Evolutionary conservation across 2,888 invertebrate species (phyloP), one percentile per base, ranked within the genome.

Genomic region (Halocaridina rubra): DNA sequence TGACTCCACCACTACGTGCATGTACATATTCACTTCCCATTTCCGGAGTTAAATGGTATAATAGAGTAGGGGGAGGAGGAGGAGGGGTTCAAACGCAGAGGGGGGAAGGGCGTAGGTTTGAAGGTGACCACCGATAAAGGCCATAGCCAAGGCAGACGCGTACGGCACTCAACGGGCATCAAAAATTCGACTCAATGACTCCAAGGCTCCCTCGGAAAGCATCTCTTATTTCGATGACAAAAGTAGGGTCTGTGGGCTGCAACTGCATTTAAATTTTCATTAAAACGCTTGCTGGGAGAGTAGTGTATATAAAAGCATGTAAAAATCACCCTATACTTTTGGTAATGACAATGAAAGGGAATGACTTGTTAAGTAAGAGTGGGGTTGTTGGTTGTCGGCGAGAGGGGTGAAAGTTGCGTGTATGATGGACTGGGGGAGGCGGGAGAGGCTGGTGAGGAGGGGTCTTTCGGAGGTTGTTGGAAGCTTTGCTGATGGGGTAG

Each of bases 261-360:
- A n/a, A n/a, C n/a, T n/a, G n/a, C n/a, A n/a, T n/a, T n/a, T n/a
- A n/a, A n/a, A n/a, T n/a, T n/a, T n/a, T n/a, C n/a, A n/a, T n/a
- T n/a, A n/a, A n/a, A n/a, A n/a, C n/a, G n/a, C n/a, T n/a, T n/a
- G n/a, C n/a, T n/a, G n/a, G n/a, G n/a, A n/a, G n/a, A n/a, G n/a
- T n/a, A n/a, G n/a, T n/a, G n/a, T n/a, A n/a, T n/a, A n/a, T n/a
- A n/a, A n/a, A n/a, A n/a, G n/a, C n/a, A n/a, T n/a, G n/a, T n/a
- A n/a, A n/a, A n/a, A n/a, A n/a, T n/a, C n/a, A n/a, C n/a, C n/a
- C n/a, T n/a, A n/a, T n/a, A n/a, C n/a, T 53, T 53, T 4, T 53
- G 78, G 72, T 84, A 84, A 84, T 78, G 82, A 78, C 82, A 78
- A 84, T 78, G 78, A 84, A 84, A 84, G 82, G 72, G 78, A 84